Percentiles rank a stretch among this genome's conserved stretches.
phyloP scores from a whole-genome alignment of 2,888 invertebrate species.

The Leucoptera coffeella region DNA sequence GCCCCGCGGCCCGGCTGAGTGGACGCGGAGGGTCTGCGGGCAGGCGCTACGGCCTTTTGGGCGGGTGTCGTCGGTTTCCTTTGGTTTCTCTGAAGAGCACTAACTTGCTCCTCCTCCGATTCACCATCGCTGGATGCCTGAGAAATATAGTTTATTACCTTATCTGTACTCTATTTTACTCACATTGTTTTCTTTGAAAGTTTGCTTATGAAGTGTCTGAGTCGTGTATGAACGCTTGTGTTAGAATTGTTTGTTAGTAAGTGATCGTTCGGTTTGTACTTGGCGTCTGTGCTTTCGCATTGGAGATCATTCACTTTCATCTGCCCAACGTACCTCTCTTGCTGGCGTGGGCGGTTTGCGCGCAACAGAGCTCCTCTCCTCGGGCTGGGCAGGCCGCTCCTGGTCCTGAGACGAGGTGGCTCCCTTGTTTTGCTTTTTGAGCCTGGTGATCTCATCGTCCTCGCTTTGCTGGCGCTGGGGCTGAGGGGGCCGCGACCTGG shows the following conservation, averaged over 20 bases:
- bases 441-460: conserved; percentile 82
- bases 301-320: conserved; percentile 31
- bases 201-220: too few species aligned
- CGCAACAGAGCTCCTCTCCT: conserved; percentile 55
- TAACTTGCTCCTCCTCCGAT: conserved; percentile 62
- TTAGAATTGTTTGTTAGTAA: conserved; percentile 43
- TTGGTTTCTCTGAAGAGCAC: conserved; percentile 50
- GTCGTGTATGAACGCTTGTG: too few species aligned
- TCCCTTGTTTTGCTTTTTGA: conserved; percentile 79
- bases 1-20: conserved; percentile 58
- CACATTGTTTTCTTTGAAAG: too few species aligned
- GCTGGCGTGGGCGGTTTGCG: conserved; percentile 64
- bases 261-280: conserved; percentile 19
- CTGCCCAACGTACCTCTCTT: conserved; percentile 72
- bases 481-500: conserved; percentile 48
- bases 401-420: conserved; percentile 59
- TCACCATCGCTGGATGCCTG: conserved; percentile 63
- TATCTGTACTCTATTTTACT: too few species aligned
- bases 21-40: conserved; percentile 41
- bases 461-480: conserved; percentile 77
- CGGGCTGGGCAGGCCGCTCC: conserved; percentile 49
- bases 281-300: conserved; percentile 25
- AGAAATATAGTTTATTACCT: conserved; percentile 46
- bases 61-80: conserved; percentile 47
- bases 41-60: conserved; percentile 21